Conservation (phyloP, 2,888 invertebrate genomes). For the Cataglyphis livida region DNA sequence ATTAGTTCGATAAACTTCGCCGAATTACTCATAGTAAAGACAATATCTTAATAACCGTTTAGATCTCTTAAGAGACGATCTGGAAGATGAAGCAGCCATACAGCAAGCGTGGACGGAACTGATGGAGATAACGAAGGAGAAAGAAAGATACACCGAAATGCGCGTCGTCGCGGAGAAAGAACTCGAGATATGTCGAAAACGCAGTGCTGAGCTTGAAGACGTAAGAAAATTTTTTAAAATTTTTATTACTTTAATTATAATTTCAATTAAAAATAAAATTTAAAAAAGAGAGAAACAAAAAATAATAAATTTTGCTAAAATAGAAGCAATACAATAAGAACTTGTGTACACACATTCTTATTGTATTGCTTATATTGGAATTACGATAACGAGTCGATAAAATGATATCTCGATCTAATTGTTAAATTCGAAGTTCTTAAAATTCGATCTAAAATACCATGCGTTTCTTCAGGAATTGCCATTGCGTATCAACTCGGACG, state of each 20-base stretch:
- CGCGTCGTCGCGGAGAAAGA: slow-evolving; percentile 93
- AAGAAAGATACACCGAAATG: slow-evolving; percentile 92
- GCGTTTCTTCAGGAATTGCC: slow-evolving; percentile 90
- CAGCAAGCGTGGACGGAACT: slow-evolving; percentile 95
- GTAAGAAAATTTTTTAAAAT: slow-evolving; percentile 86
- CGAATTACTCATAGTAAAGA: neutral
- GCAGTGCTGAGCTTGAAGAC: slow-evolving; percentile 94
- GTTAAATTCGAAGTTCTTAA: neutral
- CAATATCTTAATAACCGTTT: neutral
- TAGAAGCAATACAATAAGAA: neutral
- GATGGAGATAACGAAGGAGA: slow-evolving; percentile 94
- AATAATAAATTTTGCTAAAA: too few relatives aligned
- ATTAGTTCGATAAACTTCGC: neutral
- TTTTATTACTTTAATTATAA: neutral
- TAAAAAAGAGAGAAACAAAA: neutral
- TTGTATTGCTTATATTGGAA: neutral
- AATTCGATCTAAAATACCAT: neutral
- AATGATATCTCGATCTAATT: neutral
- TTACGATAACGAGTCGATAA: neutral
- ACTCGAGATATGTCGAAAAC: slow-evolving; percentile 91
- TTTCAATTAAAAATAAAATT: neutral
- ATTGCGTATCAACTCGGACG: slow-evolving; percentile 93
- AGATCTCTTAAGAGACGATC: slow-evolving; percentile 80
- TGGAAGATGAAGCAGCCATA: slow-evolving; percentile 88
- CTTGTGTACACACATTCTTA: neutral